phyloP scores from a whole-genome alignment of 2,888 invertebrate species.

The Brachycybe producta region DNA sequence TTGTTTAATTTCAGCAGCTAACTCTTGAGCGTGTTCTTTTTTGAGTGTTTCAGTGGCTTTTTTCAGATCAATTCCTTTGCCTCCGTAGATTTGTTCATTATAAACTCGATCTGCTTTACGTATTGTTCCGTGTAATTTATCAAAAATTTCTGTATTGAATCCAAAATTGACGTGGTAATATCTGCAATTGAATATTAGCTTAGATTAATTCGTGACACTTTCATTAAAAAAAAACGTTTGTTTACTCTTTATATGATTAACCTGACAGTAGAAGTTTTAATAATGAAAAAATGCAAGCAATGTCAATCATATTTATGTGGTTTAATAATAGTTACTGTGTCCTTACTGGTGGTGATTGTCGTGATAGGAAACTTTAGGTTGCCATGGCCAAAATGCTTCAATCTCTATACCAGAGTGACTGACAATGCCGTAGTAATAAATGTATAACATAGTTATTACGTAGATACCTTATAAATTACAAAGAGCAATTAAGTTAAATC shows the following conservation, averaged over 20 bases:
- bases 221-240: background rate
- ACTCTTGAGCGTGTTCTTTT: conserved; percentile 17
- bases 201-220: background rate
- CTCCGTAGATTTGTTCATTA: conserved; percentile 52
- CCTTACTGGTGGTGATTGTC: conserved; percentile 57
- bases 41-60: conserved; percentile 34
- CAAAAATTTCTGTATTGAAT: conserved; percentile 56
- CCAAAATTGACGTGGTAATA: conserved; percentile 62
- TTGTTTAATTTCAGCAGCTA: conserved; percentile 7
- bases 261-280: background rate
- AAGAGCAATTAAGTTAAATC: conserved; percentile 25
- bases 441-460: conserved; percentile 39
- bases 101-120: conserved; percentile 49
- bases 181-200: conserved; percentile 21
- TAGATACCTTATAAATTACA: conserved; percentile 26
- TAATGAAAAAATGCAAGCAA: no score
- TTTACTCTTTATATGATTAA: background rate
- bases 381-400: conserved; percentile 54
- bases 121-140: conserved; percentile 54
- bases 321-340: no score
- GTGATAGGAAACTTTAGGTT: conserved; percentile 58
- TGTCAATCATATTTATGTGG: no score
- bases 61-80: conserved; percentile 41
- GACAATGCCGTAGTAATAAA: conserved; percentile 58
- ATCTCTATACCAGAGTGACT: conserved; percentile 63